Evolutionary conservation across 2,113 vertebrate genomes (phyloP), one percentile per base, ranked within the genome.

Genomic region (Elaphurus davidianus): DNA sequence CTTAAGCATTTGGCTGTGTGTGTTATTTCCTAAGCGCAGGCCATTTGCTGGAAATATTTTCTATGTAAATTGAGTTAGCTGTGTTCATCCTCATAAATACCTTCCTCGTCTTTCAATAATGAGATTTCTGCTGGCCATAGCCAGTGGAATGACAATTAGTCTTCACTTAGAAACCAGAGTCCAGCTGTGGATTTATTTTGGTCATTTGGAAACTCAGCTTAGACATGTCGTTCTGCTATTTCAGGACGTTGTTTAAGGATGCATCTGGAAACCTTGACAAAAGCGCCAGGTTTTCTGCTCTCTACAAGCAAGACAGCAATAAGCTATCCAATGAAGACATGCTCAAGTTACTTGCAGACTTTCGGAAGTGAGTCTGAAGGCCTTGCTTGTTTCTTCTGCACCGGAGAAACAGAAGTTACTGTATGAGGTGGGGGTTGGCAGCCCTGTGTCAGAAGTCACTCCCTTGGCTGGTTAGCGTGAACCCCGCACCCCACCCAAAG

Each of bases 241-340:
- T 88, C 98, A 99, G 99, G 98, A 98, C 99, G 0, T 97, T 99
- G 93, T 99, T 99, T 98, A 99, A 99, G 99, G 99, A 99, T 96
- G 98, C 99, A 82, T 99, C 99, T 83, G 99, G 99, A 98, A 99
- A 99, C 9, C 98, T 99, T 86, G 99, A 99, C 98, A 99, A 99
- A 99, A 99, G 98, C 74, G 99, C 99, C 98, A 99, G 99, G 76
- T 99, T 99, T 99, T 99, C 99, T 74, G 98, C 99, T 95, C 99
- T 99, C 94, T 99, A 99, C 99, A 99, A 99, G 97, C 99, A 99
- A 98, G 99, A 99, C 98, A 99, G 99, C 99, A 99, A 99, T 99
- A 99, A 99, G 95, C 99, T 99, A 74, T 99, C 99, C 92, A 99
- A 99, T 23, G 99, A 99, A 9, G 99, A 99, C 97, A 99, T 99